phyloP scores from a whole-genome alignment of 2,888 invertebrate species.

The Nemotelus nigrinus region DNA sequence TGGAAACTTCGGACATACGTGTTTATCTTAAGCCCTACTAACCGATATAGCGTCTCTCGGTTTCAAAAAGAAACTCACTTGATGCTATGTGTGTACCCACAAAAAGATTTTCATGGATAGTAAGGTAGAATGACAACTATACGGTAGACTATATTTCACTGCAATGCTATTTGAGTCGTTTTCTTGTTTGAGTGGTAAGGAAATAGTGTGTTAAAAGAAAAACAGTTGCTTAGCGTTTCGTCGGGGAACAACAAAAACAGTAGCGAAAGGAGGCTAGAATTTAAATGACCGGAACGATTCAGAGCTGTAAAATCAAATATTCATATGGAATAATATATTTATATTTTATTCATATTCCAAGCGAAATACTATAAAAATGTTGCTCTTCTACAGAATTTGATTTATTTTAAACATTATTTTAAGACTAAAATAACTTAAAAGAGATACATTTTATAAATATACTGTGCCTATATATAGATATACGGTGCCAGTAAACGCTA shows the following conservation, averaged over 20 bases:
- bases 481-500: no score
- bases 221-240: not conserved
- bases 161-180: constrained; percentile 14
- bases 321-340: no score
- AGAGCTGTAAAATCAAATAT: no score
- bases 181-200: not conserved
- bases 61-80: constrained; percentile 1
- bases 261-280: not conserved
- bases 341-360: no score
- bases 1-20: constrained; percentile 50
- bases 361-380: no score
- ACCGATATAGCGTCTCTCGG: constrained; percentile 44
- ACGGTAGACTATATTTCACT: constrained; percentile 16
- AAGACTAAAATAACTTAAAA: no score
- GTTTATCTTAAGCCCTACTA: constrained; percentile 50
- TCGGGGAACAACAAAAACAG: not conserved
- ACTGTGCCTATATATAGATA: no score
- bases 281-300: no score
- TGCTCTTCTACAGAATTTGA: no score
- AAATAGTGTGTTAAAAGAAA: not conserved
- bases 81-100: constrained; percentile 16
- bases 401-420: no score
- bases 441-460: no score
- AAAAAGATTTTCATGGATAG: constrained; percentile 21
- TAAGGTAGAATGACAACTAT: constrained; percentile 16